phyloP scores from a whole-genome alignment of 2,113 vertebrate species.

The Siphamia tubifer region DNA sequence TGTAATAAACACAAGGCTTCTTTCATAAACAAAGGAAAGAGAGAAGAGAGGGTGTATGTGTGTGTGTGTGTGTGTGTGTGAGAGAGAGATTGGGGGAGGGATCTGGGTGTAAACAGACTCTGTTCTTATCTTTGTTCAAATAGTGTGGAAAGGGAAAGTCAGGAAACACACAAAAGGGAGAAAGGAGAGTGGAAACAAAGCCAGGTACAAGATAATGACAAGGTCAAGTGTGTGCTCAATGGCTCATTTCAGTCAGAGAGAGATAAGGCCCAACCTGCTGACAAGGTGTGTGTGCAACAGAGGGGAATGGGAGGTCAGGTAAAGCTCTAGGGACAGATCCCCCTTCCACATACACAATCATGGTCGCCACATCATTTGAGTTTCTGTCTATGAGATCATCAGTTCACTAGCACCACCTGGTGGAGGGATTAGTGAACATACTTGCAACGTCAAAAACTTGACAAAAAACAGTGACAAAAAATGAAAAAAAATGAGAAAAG shows the following conservation, averaged over 20 bases:
- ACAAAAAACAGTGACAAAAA: background rate
- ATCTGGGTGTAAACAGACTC: slow-evolving; percentile 47
- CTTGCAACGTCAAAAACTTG: background rate
- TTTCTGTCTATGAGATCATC: background rate
- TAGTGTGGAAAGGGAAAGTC: slow-evolving; percentile 65
- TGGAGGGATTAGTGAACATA: slow-evolving; percentile 22
- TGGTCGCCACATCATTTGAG: background rate
- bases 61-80: background rate
- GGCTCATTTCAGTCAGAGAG: slow-evolving; percentile 62
- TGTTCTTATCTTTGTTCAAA: slow-evolving; percentile 74
- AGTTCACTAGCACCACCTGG: slow-evolving; percentile 50
- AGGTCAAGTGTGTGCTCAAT: slow-evolving; percentile 76
- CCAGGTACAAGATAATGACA: slow-evolving; percentile 71
- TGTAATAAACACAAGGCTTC: slow-evolving; percentile 48
- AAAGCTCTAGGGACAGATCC: slow-evolving; percentile 24
- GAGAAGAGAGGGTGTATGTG: slow-evolving; percentile 6
- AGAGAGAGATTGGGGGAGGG: background rate
- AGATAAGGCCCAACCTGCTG: slow-evolving; percentile 67
- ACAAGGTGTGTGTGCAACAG: slow-evolving; percentile 62
- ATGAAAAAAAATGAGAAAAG: background rate
- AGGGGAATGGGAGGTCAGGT: slow-evolving; percentile 60
- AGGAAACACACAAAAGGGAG: slow-evolving; percentile 57
- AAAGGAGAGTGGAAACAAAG: slow-evolving; percentile 71
- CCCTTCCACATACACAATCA: background rate
- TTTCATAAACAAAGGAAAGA: slow-evolving; percentile 49